These are phyloP conservation scores for Argynnis bischoffii DNA, from an alignment of 2,888 invertebrate genomes.

Conservation along the genomic window DNA sequence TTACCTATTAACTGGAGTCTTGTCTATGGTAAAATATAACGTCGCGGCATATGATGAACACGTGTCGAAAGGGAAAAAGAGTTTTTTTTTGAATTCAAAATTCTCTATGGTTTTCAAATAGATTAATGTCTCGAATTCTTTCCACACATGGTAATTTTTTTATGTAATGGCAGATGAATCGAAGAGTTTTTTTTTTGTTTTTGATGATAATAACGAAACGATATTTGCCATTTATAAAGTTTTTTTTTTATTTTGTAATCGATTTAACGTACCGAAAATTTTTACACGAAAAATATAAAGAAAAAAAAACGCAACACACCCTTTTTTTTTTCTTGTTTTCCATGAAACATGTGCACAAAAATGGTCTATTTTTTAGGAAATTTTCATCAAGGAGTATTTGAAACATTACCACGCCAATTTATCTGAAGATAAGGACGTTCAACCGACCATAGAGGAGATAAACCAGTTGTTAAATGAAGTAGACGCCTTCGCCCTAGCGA, in stretches of 20 bases:
- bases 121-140: neutral
- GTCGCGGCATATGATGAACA: conserved; percentile 2
- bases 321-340: neutral
- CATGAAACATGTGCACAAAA: conserved; percentile 25
- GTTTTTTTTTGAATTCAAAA: neutral
- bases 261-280: no score
- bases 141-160: conserved; percentile 10
- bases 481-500: conserved; percentile 91
- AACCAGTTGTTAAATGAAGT: conserved; percentile 88
- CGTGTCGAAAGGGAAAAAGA: neutral
- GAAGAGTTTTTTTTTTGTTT: no score
- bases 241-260: neutral
- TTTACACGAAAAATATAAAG: conserved; percentile 1
- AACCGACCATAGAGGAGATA: conserved; percentile 78
- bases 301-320: neutral
- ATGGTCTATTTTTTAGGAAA: conserved; percentile 67
- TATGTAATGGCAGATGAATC: neutral
- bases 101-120: neutral
- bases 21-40: conserved; percentile 42
- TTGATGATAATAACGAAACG: no score
- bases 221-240: conserved; percentile 3
- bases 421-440: conserved; percentile 48
- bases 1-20: conserved; percentile 21
- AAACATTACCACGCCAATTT: conserved; percentile 57
- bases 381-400: conserved; percentile 80